Conservation (phyloP, 2,797 vertebrate species). For the Botia almorhae region DNA sequence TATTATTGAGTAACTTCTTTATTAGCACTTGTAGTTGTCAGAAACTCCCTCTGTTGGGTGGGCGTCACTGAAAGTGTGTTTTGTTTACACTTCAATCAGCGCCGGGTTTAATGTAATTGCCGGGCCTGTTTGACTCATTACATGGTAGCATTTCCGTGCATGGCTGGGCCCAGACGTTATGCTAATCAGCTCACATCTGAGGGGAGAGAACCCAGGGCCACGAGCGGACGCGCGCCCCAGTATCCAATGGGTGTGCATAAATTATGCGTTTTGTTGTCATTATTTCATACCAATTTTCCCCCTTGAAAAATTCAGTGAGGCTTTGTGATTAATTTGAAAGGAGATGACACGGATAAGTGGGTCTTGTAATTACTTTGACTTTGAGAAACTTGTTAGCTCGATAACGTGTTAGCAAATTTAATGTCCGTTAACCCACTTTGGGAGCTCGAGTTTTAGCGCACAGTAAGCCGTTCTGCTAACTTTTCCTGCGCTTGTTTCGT, state of each 20-base stretch:
- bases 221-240: constrained; percentile 67
- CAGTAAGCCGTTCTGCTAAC: not conserved
- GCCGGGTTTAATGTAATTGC: constrained; percentile 60
- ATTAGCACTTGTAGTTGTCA: not conserved
- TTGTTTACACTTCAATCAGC: constrained; percentile 65
- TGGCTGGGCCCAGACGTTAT: constrained; percentile 61
- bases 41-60: constrained; percentile 16
- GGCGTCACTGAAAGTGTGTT: constrained; percentile 31
- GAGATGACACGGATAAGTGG: constrained; percentile 35
- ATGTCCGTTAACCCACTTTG: constrained; percentile 21
- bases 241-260: constrained; percentile 71
- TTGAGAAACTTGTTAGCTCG: constrained; percentile 33
- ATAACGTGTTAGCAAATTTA: not conserved
- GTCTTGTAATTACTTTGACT: constrained; percentile 47
- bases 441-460: constrained; percentile 24
- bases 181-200: constrained; percentile 71
- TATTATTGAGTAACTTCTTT: not conserved
- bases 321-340: constrained; percentile 36
- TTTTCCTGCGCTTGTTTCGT: constrained; percentile 5
- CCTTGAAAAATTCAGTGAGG: constrained; percentile 40
- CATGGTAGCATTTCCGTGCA: constrained; percentile 59
- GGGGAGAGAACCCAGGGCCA: constrained; percentile 63
- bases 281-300: constrained; percentile 51
- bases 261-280: constrained; percentile 65
- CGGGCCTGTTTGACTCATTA: constrained; percentile 62